These are phyloP conservation scores for Corvus hawaiiensis DNA, from an alignment of 2,113 vertebrate genomes.

Conservation along the genomic window DNA sequence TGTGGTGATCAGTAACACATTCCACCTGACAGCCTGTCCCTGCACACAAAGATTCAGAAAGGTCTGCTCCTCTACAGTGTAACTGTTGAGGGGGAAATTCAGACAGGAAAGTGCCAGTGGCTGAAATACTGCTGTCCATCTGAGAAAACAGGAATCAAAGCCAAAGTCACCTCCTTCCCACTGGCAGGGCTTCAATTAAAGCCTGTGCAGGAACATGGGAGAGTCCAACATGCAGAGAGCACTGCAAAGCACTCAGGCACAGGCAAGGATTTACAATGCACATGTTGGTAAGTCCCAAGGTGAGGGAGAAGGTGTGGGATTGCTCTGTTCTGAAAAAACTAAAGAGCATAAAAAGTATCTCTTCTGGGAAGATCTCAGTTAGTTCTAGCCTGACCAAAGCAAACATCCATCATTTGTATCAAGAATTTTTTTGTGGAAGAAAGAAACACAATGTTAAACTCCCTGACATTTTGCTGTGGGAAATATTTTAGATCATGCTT, in stretches of 20 bases:
- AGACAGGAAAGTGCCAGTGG: background rate
- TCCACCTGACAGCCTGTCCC: background rate
- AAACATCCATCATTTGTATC: background rate
- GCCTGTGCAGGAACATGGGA: background rate
- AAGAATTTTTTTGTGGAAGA: background rate
- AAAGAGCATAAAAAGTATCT: background rate
- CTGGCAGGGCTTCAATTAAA: background rate
- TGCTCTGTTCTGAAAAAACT: background rate
- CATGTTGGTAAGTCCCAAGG: background rate
- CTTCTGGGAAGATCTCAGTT: background rate
- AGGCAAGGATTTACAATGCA: background rate
- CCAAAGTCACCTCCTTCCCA: background rate
- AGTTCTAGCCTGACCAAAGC: background rate
- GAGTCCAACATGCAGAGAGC: background rate
- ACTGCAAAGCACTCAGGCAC: background rate
- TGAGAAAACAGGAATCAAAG: background rate
- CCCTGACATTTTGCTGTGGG: background rate
- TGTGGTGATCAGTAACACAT: background rate
- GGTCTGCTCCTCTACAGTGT: background rate
- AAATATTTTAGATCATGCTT: background rate
- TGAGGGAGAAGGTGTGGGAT: background rate
- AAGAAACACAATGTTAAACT: background rate
- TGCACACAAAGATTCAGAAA: background rate
- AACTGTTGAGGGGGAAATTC: background rate
- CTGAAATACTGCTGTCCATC: background rate